Conservation (phyloP, 2,888 invertebrate species). For the Conus canariensis region DNA sequence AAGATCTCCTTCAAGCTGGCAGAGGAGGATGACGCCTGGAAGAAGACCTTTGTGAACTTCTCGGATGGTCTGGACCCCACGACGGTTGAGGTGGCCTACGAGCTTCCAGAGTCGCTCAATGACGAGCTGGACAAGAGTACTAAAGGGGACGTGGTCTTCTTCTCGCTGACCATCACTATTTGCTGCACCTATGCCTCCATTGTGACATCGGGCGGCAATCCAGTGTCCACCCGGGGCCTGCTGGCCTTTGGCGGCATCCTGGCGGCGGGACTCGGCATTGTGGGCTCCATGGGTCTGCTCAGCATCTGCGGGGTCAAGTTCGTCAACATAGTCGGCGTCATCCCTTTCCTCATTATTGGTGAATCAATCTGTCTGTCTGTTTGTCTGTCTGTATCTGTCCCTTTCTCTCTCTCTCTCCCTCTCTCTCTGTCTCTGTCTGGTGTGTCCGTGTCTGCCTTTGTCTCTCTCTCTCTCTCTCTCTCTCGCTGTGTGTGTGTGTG, state of each 20-base stretch:
- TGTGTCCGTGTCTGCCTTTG: background rate
- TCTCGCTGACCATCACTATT: conserved; percentile 47
- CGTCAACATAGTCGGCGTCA: conserved; percentile 65
- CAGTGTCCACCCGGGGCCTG: conserved; percentile 13
- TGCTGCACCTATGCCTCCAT: conserved; percentile 22
- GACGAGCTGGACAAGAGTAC: conserved; percentile 58
- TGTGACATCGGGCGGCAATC: background rate
- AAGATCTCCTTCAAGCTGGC: conserved; percentile 42
- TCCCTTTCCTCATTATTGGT: conserved; percentile 57
- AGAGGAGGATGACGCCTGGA: conserved; percentile 4
- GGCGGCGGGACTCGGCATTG: background rate
- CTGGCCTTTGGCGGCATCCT: background rate
- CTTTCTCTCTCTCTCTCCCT: conserved; percentile 17
- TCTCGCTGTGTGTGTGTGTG: background rate
- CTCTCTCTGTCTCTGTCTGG: background rate
- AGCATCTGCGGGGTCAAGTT: conserved; percentile 50
- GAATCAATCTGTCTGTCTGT: background rate
- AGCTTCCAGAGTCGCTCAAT: conserved; percentile 56
- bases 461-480: background rate
- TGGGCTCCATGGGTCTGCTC: conserved; percentile 53
- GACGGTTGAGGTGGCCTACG: conserved; percentile 33
- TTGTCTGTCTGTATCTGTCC: background rate
- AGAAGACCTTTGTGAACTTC: conserved; percentile 21
- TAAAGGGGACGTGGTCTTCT: conserved; percentile 43
- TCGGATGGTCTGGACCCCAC: conserved; percentile 25